These are phyloP conservation scores for Lophius americanus DNA, from an alignment of 2,797 vertebrate genomes.

Conservation along the genomic window DNA sequence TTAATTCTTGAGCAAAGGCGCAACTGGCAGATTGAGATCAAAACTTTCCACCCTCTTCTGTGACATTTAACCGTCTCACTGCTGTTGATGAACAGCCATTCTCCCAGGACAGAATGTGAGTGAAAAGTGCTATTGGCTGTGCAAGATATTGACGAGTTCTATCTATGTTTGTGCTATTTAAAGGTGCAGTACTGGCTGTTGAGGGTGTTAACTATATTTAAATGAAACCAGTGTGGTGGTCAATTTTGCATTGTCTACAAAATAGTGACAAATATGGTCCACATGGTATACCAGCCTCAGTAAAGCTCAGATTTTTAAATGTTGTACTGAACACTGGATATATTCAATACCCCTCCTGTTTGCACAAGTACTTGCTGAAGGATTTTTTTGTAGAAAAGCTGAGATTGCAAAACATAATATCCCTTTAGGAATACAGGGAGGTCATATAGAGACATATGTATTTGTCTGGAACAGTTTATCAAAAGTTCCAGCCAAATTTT, in stretches of 20 bases:
- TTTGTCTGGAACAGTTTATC: too few species aligned
- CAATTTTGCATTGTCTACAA: not conserved
- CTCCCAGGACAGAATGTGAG: conserved; percentile 8
- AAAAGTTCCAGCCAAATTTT: not conserved
- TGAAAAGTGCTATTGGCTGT: conserved; percentile 12
- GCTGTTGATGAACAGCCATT: conserved; percentile 6
- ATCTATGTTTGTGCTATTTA: conserved; percentile 25
- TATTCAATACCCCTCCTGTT: not conserved
- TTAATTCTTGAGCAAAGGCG: too few species aligned
- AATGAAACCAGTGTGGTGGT: not conserved
- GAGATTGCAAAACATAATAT: too few species aligned
- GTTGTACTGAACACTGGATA: not conserved
- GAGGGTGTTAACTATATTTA: not conserved
- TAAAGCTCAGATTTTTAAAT: conserved; percentile 18
- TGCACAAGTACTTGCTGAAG: not conserved
- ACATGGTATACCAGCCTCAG: conserved; percentile 4
- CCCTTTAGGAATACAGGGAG: too few species aligned
- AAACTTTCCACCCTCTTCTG: conserved; percentile 1
- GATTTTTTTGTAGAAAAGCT: not conserved
- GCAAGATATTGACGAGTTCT: conserved; percentile 35
- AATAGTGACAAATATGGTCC: too few species aligned
- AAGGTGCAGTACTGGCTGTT: conserved; percentile 3
- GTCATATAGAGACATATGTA: not conserved
- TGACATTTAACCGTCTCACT: not conserved
- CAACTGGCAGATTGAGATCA: not conserved